Conservation (phyloP, 30 jellyfish, hydroid and myxozoan species). For the Aurelia aurita complex sp. Pacific region DNA sequence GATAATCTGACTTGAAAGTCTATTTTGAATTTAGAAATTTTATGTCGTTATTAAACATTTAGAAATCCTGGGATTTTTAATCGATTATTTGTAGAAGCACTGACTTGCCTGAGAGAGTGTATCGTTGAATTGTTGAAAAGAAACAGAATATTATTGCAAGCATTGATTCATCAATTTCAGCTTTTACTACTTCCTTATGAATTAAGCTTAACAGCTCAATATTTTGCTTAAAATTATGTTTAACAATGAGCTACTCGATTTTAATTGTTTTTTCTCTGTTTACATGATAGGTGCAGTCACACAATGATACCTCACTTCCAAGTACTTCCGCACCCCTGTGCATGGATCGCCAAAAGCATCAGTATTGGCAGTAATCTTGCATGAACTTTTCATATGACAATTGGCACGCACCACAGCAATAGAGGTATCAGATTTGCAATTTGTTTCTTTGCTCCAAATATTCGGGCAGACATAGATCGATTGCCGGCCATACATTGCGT, state of each 20-base stretch:
- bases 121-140: no score
- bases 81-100: no score
- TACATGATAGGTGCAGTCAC: slow-evolving; percentile 5
- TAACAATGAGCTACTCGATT: not conserved
- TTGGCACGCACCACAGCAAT: slow-evolving; percentile 36
- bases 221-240: not conserved
- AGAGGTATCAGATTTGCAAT: slow-evolving; percentile 54
- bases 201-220: no score
- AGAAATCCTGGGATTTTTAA: no score
- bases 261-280: not conserved
- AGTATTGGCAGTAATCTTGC: slow-evolving; percentile 42
- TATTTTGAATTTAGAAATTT: no score
- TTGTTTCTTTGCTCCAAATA: slow-evolving; percentile 23
- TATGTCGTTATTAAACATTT: no score
- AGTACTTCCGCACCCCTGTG: slow-evolving; percentile 43
- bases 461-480: slow-evolving; percentile 44
- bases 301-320: slow-evolving; percentile 56
- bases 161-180: no score
- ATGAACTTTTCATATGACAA: slow-evolving; percentile 40
- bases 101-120: no score
- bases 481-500: slow-evolving; percentile 63
- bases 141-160: no score
- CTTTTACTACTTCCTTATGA: no score
- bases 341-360: slow-evolving; percentile 61
- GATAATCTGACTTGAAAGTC: no score